Evolutionary conservation across 2,797 vertebrate species (phyloP).

Genomic region (Platyrinchus mystaceus): DNA sequence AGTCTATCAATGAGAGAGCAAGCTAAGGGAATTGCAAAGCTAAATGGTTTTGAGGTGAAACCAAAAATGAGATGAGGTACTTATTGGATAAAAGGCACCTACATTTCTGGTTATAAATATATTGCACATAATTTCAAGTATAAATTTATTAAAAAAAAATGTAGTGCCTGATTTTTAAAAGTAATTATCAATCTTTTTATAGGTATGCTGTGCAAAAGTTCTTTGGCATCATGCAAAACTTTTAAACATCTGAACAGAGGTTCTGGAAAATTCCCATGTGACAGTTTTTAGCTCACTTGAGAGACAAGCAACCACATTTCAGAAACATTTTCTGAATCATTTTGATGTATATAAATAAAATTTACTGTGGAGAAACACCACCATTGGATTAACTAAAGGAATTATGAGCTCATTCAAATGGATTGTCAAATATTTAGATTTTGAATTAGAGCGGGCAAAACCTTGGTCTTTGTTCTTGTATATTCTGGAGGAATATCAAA

Average conservation of each 20-base stretch:
- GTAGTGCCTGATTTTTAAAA: not conserved
- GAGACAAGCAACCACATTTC: not conserved
- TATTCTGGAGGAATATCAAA: not conserved
- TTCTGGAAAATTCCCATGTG: not conserved
- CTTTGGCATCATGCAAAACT: not conserved
- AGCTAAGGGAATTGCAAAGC: not conserved
- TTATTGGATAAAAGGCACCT: not conserved
- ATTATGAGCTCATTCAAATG: not conserved
- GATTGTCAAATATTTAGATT: not conserved
- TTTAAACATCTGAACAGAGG: not conserved
- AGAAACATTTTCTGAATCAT: not conserved
- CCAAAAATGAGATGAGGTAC: not conserved
- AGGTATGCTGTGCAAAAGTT: not conserved
- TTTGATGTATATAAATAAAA: not conserved
- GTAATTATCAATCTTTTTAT: not conserved
- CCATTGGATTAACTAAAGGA: not conserved
- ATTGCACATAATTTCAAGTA: not conserved
- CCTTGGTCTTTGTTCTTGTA: not conserved
- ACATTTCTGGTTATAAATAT: not conserved
- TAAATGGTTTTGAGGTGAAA: not conserved
- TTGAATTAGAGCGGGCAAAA: not conserved
- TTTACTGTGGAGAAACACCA: not conserved
- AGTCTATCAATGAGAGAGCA: not conserved
- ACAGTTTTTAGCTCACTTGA: not conserved
- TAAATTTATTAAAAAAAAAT: not conserved